Evolutionary conservation across 2,797 vertebrate species (phyloP).

Genomic region (Phataginus tricuspis): DNA sequence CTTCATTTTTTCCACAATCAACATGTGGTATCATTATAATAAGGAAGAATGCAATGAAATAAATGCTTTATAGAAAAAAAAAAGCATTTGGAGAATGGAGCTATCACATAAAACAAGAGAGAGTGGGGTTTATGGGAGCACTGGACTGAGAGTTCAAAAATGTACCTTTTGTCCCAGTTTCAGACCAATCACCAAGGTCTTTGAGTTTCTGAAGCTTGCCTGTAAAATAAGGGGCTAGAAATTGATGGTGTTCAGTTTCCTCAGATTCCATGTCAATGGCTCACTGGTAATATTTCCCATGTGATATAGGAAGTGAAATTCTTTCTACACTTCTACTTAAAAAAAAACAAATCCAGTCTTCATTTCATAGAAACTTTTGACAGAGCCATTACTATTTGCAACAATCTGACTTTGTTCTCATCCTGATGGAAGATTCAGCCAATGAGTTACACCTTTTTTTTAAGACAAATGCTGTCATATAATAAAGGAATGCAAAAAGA

Average conservation of each 20-base stretch:
- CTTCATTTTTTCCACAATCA: background rate
- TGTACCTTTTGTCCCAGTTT: background rate
- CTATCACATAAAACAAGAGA: background rate
- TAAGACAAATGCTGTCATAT: background rate
- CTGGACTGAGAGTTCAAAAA: background rate
- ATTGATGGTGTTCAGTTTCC: background rate
- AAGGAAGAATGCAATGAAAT: background rate
- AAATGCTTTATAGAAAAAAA: background rate
- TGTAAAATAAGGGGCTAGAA: background rate
- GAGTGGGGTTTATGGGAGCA: background rate
- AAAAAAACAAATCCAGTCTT: background rate
- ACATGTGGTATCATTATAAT: background rate
- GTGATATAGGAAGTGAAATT: background rate
- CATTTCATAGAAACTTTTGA: background rate
- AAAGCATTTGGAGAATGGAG: background rate
- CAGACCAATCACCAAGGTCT: background rate
- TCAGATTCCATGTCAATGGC: background rate
- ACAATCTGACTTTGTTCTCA: background rate
- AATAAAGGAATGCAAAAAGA: background rate
- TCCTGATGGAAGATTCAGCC: background rate
- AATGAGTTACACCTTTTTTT: background rate
- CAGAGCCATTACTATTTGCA: background rate
- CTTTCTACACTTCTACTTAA: background rate
- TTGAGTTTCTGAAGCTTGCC: background rate
- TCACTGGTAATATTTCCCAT: background rate